phyloP scores from a whole-genome alignment of 2,113 vertebrate genomes.

The Lutjanus erythropterus region DNA sequence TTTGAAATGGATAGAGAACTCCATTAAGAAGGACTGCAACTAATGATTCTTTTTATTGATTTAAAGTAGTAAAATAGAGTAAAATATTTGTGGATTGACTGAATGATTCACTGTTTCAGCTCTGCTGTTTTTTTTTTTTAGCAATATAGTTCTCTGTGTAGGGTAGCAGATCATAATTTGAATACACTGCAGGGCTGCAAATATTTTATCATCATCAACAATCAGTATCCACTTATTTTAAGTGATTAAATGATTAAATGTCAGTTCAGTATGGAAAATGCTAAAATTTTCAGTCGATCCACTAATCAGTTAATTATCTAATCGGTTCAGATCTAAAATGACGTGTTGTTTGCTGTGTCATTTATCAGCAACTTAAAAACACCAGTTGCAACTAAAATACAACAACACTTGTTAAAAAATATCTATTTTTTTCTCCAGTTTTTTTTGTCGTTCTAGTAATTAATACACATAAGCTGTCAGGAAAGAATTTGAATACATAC shows the following conservation, averaged over 20 bases:
- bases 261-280: background rate
- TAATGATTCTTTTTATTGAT: background rate
- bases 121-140: background rate
- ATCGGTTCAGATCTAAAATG: background rate
- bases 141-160: background rate
- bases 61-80: too few species aligned
- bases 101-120: background rate
- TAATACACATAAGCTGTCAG: background rate
- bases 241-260: background rate
- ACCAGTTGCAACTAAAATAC: conserved; percentile 10
- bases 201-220: background rate
- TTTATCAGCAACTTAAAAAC: conserved; percentile 1
- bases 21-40: background rate
- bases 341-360: background rate
- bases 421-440: background rate
- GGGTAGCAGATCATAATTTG: background rate
- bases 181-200: background rate
- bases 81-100: background rate
- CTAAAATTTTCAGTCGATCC: background rate
- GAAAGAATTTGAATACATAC: background rate
- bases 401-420: background rate
- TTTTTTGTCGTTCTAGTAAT: background rate
- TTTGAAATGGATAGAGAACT: background rate
- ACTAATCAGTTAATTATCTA: background rate
- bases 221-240: background rate